Percentiles rank a stretch among this genome's conserved stretches.
phyloP scores from a whole-genome alignment of 2,888 invertebrate species.

The Xylophagus ater region DNA sequence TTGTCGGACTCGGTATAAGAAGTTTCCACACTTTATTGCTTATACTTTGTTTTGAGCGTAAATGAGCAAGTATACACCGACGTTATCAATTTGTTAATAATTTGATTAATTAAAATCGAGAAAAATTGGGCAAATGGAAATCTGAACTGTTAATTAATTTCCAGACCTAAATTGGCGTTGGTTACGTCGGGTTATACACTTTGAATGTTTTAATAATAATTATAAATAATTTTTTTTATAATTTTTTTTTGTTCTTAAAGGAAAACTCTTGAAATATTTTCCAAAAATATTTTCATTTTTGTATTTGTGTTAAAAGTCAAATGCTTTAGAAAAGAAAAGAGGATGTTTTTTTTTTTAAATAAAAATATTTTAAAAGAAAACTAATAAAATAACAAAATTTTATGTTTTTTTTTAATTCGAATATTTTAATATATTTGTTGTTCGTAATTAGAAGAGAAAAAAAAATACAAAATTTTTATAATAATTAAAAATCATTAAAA shows the following conservation, averaged over 20 bases:
- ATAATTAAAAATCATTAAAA: conserved; percentile 30
- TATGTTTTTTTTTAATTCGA: conserved; percentile 5
- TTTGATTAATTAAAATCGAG: too few species aligned
- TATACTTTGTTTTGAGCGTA: too few species aligned
- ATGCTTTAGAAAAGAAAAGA: conserved; percentile 38
- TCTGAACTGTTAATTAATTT: too few species aligned
- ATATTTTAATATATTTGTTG: conserved; percentile 5
- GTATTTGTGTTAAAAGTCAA: conserved; percentile 12
- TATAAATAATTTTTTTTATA: too few species aligned
- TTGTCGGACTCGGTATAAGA: too few species aligned
- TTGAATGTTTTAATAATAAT: too few species aligned
- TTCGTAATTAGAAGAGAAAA: neutral
- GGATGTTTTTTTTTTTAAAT: conserved; percentile 25
- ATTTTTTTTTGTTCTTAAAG: conserved; percentile 36
- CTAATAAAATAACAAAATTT: neutral
- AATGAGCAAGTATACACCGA: too few species aligned
- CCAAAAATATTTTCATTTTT: neutral
- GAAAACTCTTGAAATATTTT: conserved; percentile 23
- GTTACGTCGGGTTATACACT: too few species aligned
- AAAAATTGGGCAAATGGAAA: too few species aligned
- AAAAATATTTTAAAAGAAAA: neutral
- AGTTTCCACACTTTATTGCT: too few species aligned
- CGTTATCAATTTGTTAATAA: too few species aligned
- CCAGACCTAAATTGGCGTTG: too few species aligned
- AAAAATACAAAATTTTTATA: conserved; percentile 11